Evolutionary conservation across 2,797 vertebrate genomes (phyloP), one percentile per base, ranked within the genome.

Genomic region (Macropus fuliginosus): DNA sequence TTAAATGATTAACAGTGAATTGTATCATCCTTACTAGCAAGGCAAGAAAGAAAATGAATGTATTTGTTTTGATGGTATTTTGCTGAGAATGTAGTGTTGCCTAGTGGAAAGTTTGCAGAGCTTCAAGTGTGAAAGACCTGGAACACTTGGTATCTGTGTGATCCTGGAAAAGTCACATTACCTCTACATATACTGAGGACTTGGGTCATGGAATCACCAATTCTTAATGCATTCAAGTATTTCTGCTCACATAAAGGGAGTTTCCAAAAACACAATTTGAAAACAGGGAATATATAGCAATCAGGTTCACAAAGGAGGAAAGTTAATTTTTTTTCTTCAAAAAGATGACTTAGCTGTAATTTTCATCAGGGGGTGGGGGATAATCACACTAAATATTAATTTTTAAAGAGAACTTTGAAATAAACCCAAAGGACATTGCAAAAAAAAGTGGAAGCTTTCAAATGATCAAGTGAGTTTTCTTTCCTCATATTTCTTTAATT

Each of bases 351-450:
- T 4, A 87, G 81, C 55, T 96, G 50, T 96, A 59, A 95, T 52
- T 96, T 93, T 57, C 66, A 96, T 56, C 34, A 96, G 54, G 40
- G 95, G 0, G 96, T 56, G 46, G 97, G 57, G 0, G 90, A 93
- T 90, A 93, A 90, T 24, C 54, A 54, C 3, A 56, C 6, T 16
- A 31, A 52, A 46, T 9, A 87, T 87, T 10, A 46, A 46, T 87
- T 87, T 87, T 46, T 50, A 97, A 91, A 6, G 96, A 96, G 12
- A 66, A 2, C 93, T 98, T 93, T 96, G 55, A 98, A 98, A 97
- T 93, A 9, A 2, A 97, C 93, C 97, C 59, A 93, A 74, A 95
- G 90, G 24, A 54, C 50, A 97, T 0, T 13, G 28, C 91, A 95
- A 90, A 55, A 91, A 91, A 89, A 55, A 55, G 8, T 5, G 95